phyloP scores from a whole-genome alignment of 2,113 vertebrate genomes.

The Mastomys coucha region DNA sequence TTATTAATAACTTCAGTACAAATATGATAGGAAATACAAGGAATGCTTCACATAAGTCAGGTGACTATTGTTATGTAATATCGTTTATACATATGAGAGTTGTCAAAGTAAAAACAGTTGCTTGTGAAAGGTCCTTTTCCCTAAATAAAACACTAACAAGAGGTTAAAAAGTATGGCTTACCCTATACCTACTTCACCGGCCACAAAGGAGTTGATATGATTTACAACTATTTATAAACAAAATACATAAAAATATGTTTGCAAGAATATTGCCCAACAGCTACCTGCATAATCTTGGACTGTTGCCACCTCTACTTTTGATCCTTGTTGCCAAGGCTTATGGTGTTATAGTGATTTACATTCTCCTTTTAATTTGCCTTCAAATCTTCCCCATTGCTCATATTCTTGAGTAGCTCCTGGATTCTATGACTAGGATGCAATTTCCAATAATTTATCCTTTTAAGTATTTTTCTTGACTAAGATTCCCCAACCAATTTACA shows the following conservation, averaged over 20 bases:
- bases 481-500: background rate
- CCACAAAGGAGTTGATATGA: background rate
- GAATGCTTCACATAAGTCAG: background rate
- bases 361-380: background rate
- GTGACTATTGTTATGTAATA: background rate
- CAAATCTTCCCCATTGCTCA: background rate
- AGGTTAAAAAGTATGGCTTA: background rate
- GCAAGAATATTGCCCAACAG: background rate
- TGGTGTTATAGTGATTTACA: background rate
- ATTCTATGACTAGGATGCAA: background rate
- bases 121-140: accelerated
- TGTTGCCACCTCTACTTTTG: background rate
- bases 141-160: background rate
- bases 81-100: background rate
- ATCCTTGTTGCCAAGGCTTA: background rate
- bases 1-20: background rate
- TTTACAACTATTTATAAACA: no score
- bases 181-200: background rate
- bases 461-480: background rate
- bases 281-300: background rate
- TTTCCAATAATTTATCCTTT: constrained; percentile 34
- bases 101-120: background rate
- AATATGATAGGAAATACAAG: background rate
- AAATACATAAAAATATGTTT: background rate
- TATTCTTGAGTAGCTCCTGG: background rate